Base-by-base conservation (phyloP, 2,113 vertebrate genomes). In the Lophochroa leadbeateri region DNA sequence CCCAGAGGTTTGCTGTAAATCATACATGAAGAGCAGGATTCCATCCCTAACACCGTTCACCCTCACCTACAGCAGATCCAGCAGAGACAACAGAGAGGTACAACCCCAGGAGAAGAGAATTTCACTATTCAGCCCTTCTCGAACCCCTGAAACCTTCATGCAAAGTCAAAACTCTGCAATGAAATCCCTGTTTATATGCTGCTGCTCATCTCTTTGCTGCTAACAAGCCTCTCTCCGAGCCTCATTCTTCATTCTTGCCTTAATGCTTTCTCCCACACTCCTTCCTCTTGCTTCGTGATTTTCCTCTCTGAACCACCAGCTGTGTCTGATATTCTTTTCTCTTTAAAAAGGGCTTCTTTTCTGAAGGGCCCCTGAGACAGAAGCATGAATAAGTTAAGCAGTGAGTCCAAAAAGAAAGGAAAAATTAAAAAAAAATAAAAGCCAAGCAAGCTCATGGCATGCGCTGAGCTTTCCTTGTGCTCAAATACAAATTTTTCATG, bases 381-480 rank as follows among this genome's bases (percentile, higher is more conserved):
- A 5, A 39, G 11, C 65, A 94, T 84, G 86, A 96, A 95, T 91
- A 96, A 96, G 90, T 89, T 10, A 88, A 67, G 35, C 31, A 21
- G 28, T 5, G 71, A 87, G 85, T 11, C 71, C 80, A 27, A 71
- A 94, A 91, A 88, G 39, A 53, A 85, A 61, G 63, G 44, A 72
- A 90, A 89, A 91, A 95, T 94, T 47, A 94, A 94, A 97, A 94
- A 93, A 93, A 93, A 97, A 97, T 94, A 95, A 86, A 96, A 97
- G 86, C 80, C 88, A 33, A 95, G 86, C 75, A 19, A 80, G 72
- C 49, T 60, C 49, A 9, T 60, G 82, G 82, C 77, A 43, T 24
- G 76, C 6, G 43, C 86, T 31, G 77, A 95, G 20, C 72, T n/a
- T 43, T 6, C 69, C 94, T 17, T 4, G 55, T 20, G 81, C 86